Conservation (phyloP, 1,140 invertebrate species). For the Ceratitis capitata region DNA sequence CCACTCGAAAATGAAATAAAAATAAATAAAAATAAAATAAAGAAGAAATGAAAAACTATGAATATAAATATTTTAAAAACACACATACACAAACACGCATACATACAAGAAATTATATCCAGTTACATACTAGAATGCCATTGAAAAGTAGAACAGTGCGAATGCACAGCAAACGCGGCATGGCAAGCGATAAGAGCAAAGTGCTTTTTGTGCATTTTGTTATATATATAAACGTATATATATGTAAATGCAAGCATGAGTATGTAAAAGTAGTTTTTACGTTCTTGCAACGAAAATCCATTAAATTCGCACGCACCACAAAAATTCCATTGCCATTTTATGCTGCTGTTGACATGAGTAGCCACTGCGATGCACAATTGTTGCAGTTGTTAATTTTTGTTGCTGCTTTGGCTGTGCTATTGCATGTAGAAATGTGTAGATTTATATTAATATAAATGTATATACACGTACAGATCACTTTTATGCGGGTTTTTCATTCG, state of each 20-base stretch:
- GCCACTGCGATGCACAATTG: neutral
- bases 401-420: neutral
- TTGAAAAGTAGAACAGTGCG: neutral
- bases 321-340: neutral
- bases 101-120: too few species aligned
- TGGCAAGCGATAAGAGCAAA: neutral
- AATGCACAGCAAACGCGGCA: neutral
- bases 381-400: neutral
- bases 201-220: neutral
- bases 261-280: neutral
- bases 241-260: neutral
- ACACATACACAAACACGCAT: neutral
- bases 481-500: neutral
- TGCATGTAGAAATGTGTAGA: neutral
- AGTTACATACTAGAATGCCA: too few species aligned
- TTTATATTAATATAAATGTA: neutral
- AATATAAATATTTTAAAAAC: too few species aligned
- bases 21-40: neutral
- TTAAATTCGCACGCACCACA: conserved; percentile 21
- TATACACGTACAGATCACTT: neutral
- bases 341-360: neutral
- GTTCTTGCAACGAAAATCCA: conserved; percentile 18
- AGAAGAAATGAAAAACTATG: too few species aligned
- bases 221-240: neutral
- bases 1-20: neutral